Conservation (phyloP, 2,113 vertebrate genomes). For the Kryptolebias marmoratus region DNA sequence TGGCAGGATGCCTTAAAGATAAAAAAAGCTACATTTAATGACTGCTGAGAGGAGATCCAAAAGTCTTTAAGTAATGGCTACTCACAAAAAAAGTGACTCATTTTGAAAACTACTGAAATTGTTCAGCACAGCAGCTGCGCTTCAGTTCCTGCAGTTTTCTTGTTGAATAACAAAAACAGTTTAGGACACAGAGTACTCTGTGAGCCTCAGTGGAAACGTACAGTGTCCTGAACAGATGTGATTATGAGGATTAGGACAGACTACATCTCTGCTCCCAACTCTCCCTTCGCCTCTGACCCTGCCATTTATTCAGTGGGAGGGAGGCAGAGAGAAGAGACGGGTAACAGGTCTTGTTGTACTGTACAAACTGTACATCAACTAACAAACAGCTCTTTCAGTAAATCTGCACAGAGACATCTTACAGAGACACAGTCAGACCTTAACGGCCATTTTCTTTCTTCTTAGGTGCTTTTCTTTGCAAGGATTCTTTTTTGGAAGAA, state of each 20-base stretch:
- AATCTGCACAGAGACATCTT: conserved; percentile 21
- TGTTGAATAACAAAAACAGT: conserved; percentile 48
- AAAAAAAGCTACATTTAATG: conserved; percentile 9
- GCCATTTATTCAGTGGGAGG: conserved; percentile 36
- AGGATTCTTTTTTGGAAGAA: conserved; percentile 24
- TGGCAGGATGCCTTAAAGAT: conserved; percentile 4
- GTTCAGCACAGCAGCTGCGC: conserved; percentile 18
- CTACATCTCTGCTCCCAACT: conserved; percentile 21
- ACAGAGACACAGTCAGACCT: conserved; percentile 22
- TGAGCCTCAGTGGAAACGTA: conserved; percentile 56
- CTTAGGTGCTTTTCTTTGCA: conserved; percentile 6
- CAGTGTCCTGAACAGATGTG: conserved; percentile 62
- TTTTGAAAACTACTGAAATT: conserved; percentile 32
- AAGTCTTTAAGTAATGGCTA: conserved; percentile 36
- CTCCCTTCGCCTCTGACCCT: conserved; percentile 41
- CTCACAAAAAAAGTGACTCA: conserved; percentile 18
- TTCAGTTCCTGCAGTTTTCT: conserved; percentile 21
- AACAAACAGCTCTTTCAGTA: conserved; percentile 36
- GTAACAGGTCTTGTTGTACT: conserved; percentile 51
- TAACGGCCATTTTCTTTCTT: conserved; percentile 8
- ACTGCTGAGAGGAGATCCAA: conserved; percentile 24
- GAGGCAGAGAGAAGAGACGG: conserved; percentile 19
- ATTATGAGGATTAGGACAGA: conserved; percentile 68
- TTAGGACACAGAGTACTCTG: conserved; percentile 40
- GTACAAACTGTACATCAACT: conserved; percentile 22